Percentiles rank a stretch among this genome's conserved stretches.
Conservation (phyloP, 2,797 vertebrate species). For the Nyctalus aviator region DNA sequence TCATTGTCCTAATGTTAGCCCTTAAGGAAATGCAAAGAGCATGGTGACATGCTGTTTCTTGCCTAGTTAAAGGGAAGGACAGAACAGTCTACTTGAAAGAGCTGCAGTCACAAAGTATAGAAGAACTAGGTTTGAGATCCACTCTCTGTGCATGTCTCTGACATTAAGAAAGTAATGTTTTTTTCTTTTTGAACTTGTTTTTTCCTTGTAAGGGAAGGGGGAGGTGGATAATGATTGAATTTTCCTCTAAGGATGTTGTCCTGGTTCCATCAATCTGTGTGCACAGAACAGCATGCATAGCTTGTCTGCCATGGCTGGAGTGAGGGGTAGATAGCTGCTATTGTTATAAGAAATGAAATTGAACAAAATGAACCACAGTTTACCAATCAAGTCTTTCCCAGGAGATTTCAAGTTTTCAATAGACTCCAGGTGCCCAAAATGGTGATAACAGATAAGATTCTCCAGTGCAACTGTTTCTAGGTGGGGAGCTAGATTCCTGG, state of each 20-base stretch:
- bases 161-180: neutral
- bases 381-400: neutral
- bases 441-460: neutral
- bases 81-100: neutral
- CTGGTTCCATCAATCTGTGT: neutral
- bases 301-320: neutral
- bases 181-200: neutral
- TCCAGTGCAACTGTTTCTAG: neutral
- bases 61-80: constrained; percentile 11
- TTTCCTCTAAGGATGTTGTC: neutral
- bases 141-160: neutral
- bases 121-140: neutral
- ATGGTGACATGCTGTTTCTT: neutral
- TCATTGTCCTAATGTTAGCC: constrained; percentile 34
- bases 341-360: neutral
- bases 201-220: neutral
- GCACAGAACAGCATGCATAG: neutral
- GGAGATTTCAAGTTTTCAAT: neutral
- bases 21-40: constrained; percentile 23
- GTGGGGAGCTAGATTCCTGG: neutral
- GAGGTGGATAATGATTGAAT: neutral
- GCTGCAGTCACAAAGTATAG: neutral
- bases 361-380: neutral
- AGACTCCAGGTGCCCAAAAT: neutral
- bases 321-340: neutral